Conservation (phyloP, 2,797 vertebrate species). For the Eremophila alpestris region DNA sequence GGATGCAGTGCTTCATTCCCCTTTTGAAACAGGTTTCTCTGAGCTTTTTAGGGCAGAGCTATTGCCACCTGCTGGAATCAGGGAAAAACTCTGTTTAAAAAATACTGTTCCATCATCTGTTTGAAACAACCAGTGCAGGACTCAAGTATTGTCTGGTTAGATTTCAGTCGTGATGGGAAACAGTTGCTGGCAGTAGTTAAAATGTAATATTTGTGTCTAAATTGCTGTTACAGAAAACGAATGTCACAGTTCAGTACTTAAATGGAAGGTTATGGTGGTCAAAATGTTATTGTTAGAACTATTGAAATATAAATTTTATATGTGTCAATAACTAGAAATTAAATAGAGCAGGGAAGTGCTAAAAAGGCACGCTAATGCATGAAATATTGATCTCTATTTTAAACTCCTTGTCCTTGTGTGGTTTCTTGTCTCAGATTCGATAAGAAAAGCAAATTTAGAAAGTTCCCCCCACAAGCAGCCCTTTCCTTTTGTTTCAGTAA, state of each 20-base stretch:
- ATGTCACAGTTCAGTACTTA: neutral
- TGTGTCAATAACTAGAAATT: neutral
- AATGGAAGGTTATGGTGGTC: neutral
- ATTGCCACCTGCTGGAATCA: constrained; percentile 57
- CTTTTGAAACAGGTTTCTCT: neutral
- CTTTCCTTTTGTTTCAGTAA: neutral
- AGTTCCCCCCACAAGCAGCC: neutral
- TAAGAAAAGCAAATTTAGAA: neutral
- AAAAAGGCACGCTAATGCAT: neutral
- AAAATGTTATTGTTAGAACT: neutral
- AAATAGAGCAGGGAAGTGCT: neutral
- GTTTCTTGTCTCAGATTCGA: neutral
- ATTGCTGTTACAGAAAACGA: neutral
- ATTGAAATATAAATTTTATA: neutral
- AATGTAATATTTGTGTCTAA: neutral
- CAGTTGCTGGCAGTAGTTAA: neutral
- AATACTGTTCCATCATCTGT: neutral
- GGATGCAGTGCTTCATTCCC: neutral
- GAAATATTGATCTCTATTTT: neutral
- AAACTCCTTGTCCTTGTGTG: neutral
- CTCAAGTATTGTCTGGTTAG: neutral
- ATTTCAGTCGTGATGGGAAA: neutral
- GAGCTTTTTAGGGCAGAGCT: constrained; percentile 17
- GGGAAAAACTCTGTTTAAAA: neutral
- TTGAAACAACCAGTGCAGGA: neutral